Percentiles rank a stretch among this genome's conserved stretches.
phyloP scores from a whole-genome alignment of 2,888 invertebrate species.

The Folsomia candida region DNA sequence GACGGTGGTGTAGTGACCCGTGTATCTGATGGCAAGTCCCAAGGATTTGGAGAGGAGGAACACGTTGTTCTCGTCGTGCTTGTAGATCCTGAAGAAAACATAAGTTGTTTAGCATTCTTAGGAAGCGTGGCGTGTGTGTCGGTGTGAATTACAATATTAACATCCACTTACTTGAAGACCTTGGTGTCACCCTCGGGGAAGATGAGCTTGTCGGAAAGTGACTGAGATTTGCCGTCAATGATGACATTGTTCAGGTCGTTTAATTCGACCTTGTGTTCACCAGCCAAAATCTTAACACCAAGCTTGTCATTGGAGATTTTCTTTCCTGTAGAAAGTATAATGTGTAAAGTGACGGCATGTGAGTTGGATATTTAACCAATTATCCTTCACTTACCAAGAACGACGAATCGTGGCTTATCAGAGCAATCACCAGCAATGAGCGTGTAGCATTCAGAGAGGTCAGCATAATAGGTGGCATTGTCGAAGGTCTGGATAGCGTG shows the following conservation, averaged over 20 bases:
- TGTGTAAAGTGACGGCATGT: no score
- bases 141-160: no score
- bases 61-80: constrained; percentile 47
- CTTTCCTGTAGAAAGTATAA: constrained; percentile 44
- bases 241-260: constrained; percentile 42
- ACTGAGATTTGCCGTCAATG: constrained; percentile 41
- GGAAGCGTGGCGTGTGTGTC: not conserved
- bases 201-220: constrained; percentile 44
- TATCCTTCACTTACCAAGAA: no score
- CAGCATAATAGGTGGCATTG: constrained; percentile 48
- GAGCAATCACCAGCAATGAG: no score
- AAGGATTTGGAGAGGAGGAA: constrained; percentile 42
- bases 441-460: constrained; percentile 48
- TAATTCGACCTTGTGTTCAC: constrained; percentile 49
- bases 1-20: constrained; percentile 48
- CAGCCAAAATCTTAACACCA: constrained; percentile 47
- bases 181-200: constrained; percentile 45
- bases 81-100: constrained; percentile 39
- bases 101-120: not conserved
- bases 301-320: no score
- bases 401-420: no score
- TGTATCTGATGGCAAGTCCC: constrained; percentile 47
- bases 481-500: constrained; percentile 50
- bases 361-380: no score
- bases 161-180: constrained; percentile 49